These are phyloP conservation scores for Zeuzera pyrina DNA, from an alignment of 2,888 invertebrate species.

Conservation along the genomic window DNA sequence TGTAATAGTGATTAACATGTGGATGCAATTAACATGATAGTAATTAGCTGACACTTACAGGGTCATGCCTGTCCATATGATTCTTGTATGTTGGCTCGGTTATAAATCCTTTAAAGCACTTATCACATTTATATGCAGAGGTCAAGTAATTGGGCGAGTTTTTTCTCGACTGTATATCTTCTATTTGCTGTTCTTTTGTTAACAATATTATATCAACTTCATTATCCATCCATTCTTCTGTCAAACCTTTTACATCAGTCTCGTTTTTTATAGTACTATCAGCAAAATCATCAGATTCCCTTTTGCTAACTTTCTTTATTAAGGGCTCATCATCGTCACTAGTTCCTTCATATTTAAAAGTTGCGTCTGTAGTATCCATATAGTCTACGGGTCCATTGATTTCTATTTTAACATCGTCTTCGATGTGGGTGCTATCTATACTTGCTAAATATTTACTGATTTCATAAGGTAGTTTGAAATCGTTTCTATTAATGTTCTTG, in stretches of 20 bases:
- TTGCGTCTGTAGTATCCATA: too few relatives aligned
- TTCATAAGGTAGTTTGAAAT: constrained; percentile 4
- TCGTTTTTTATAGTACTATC: too few relatives aligned
- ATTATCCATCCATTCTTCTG: too few relatives aligned
- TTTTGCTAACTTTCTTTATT: constrained; percentile 17
- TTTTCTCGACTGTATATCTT: constrained; percentile 36
- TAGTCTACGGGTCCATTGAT: too few relatives aligned
- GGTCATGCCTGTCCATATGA: constrained; percentile 47
- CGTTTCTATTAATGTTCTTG: constrained; percentile 1
- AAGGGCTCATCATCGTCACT: constrained; percentile 22
- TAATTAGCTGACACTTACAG: constrained; percentile 40
- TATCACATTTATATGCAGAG: constrained; percentile 44
- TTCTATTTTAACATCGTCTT: too few relatives aligned
- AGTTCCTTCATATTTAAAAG: too few relatives aligned
- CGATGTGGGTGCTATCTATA: constrained; percentile 2
- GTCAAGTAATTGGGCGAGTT: constrained; percentile 36
- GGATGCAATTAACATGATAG: too few relatives aligned
- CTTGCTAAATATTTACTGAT: constrained; percentile 2
- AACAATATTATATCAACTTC: constrained; percentile 14
- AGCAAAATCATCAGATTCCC: too few relatives aligned
- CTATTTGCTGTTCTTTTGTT: constrained; percentile 37
- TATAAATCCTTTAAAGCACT: constrained; percentile 51
- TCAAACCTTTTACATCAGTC: too few relatives aligned
- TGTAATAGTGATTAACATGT: too few relatives aligned
- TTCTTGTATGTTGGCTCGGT: constrained; percentile 39